Evolutionary conservation across 1,140 invertebrate genomes (phyloP), one percentile per base, ranked within the genome.

Genomic region (Diorhabda carinulata): DNA sequence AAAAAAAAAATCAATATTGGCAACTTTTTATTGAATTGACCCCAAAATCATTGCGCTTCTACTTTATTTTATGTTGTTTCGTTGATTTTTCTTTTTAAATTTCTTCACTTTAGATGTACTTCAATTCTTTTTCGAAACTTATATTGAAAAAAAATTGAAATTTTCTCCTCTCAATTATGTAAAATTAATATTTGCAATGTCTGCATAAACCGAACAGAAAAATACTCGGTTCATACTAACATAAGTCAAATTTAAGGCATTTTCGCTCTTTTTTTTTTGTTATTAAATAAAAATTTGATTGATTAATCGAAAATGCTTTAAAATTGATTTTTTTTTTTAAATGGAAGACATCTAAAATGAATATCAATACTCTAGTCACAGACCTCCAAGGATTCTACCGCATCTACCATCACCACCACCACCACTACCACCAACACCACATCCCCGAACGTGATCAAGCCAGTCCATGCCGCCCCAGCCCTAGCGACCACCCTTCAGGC

Each of bases 301-400:
- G 6, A 52, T 52, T n/a, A 52, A 52, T 52, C 6, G 47, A 52
- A 8, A n/a, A 8, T n/a, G 4, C 47, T n/a, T 4, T 8, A 52
- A 52, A 52, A 52, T 52, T 52, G 6, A 52, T 52, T 52, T 52
- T 52, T 8, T 8, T 52, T 52, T 8, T 8, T 8, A 8, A 52
- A 52, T 4, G 6, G 47, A 6, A 52, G n/a, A 64, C 63, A 64
- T 64, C 63, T 64, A 57, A 64, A 64, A 64, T 64, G 63, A 64
- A 25, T 67, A 67, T 60, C 64, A 64, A 70, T 70, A 68, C 70
- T 70, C 69, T 74, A 78, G 76, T 75, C 76, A 83, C 86, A 87
- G 86, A 86, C 86, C 82, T 82, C 81, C 83, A 87, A 87, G 86
- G 86, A 87, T 41, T 58, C 68, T 25, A 58, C 71, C 25, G 56